Conservation (phyloP, 2,888 invertebrate species). For the Tipula helvola region DNA sequence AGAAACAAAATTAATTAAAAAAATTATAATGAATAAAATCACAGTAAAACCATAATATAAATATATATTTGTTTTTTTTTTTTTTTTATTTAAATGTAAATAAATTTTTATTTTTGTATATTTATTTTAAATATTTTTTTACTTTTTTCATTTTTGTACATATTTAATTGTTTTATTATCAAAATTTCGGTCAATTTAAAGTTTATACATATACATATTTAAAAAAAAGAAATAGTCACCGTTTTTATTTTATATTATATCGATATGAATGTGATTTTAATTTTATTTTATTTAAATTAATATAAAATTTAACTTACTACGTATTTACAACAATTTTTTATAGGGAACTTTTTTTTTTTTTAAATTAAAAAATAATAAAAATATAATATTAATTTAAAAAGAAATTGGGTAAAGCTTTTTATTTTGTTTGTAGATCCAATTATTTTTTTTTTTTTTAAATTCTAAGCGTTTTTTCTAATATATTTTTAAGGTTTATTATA, state of each 20-base stretch:
- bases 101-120: neutral
- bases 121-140: neutral
- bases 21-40: neutral
- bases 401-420: neutral
- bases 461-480: neutral
- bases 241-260: neutral
- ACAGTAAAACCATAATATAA: neutral
- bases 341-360: neutral
- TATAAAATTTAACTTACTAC: neutral
- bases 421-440: neutral
- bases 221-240: neutral
- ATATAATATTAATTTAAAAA: neutral
- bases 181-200: neutral
- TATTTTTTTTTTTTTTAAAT: neutral
- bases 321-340: neutral
- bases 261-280: slow-evolving; percentile 4
- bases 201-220: neutral
- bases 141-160: neutral
- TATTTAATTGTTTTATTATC: neutral
- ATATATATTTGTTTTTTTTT: neutral
- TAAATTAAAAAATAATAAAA: neutral
- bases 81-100: neutral
- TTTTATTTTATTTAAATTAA: neutral
- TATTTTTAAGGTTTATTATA: neutral
- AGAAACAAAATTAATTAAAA: neutral